phyloP scores from a whole-genome alignment of 2,113 vertebrate species.

The Ondatra zibethicus region DNA sequence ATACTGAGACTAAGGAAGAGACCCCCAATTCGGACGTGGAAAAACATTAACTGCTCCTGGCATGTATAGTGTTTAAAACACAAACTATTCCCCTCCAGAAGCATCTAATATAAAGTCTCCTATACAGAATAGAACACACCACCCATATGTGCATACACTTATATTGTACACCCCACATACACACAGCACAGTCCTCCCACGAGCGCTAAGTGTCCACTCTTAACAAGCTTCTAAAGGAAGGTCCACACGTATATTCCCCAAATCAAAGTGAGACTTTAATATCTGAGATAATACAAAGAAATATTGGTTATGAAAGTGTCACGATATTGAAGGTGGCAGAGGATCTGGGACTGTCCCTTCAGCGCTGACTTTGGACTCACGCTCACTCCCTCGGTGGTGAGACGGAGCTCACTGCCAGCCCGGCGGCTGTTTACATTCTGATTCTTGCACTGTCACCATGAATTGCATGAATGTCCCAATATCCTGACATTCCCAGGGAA shows the following conservation, averaged over 20 bases:
- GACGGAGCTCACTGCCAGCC: background rate
- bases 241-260: too few species aligned
- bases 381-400: background rate
- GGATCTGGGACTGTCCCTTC: background rate
- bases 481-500: accelerated
- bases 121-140: background rate
- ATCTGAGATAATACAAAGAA: background rate
- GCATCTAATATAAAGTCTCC: background rate
- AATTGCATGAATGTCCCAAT: background rate
- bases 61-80: background rate
- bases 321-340: background rate
- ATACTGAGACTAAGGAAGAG: background rate
- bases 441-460: background rate
- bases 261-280: background rate
- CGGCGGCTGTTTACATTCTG: background rate
- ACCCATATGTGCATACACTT: background rate
- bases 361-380: background rate
- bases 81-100: background rate
- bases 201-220: background rate
- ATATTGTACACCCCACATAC: background rate
- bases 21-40: background rate
- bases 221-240: background rate
- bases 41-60: background rate
- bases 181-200: background rate
- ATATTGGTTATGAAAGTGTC: background rate